Percentiles rank a stretch among this genome's conserved stretches.
These are phyloP conservation scores for Heliconius aoede DNA, from an alignment of 2,888 invertebrate genomes.

Conservation along the genomic window DNA sequence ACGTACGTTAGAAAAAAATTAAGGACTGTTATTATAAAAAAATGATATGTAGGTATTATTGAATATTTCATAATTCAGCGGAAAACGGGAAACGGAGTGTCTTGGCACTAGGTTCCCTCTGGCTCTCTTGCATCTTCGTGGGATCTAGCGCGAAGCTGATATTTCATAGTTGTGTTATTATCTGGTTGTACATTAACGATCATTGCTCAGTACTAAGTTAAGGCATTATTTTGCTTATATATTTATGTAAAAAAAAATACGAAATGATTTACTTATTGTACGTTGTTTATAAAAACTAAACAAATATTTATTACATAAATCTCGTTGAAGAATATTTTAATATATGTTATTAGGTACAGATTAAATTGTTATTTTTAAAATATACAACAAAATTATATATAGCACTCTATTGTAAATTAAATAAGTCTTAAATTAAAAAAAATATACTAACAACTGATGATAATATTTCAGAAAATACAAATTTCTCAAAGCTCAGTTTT, in stretches of 20 bases:
- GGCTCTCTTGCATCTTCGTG: too few relatives aligned
- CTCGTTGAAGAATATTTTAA: neutral
- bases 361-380: neutral
- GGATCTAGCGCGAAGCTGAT: conserved; percentile 3
- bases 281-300: conserved; percentile 8
- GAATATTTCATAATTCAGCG: conserved; percentile 18
- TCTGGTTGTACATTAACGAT: conserved; percentile 55
- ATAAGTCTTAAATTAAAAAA: too few relatives aligned
- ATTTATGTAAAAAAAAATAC: conserved; percentile 10
- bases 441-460: neutral
- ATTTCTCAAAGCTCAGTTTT: neutral
- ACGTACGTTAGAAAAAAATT: conserved; percentile 6
- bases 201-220: conserved; percentile 59
- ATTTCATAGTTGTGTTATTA: conserved; percentile 25
- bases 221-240: conserved; percentile 29
- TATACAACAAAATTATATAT: neutral
- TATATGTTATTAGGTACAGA: neutral
- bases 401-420: neutral
- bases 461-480: conserved; percentile 1
- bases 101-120: too few relatives aligned
- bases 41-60: conserved; percentile 24
- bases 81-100: too few relatives aligned
- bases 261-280: conserved; percentile 10
- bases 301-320: neutral
- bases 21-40: conserved; percentile 18